These are phyloP conservation scores for Agapostemon virescens DNA, from an alignment of 2,888 invertebrate species.

Conservation along the genomic window DNA sequence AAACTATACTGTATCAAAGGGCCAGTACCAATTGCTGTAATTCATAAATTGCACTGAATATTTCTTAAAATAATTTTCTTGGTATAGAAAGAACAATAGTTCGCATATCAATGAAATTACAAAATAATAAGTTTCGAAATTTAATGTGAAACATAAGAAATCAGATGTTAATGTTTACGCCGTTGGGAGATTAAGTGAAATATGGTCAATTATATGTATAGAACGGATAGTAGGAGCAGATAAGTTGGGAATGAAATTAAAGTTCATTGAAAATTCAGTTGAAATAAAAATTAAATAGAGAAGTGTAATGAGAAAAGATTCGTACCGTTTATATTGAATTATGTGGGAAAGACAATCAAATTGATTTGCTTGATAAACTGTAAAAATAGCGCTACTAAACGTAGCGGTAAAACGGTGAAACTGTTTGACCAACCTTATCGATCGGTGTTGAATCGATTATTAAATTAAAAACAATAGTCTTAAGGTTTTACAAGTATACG, in stretches of 20 bases:
- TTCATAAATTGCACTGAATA: background rate
- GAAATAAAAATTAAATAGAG: background rate
- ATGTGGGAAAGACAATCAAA: background rate
- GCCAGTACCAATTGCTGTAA: too few species aligned
- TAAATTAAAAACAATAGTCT: background rate
- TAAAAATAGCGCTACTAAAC: background rate
- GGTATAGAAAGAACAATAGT: background rate
- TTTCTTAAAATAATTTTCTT: background rate
- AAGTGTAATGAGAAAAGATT: background rate
- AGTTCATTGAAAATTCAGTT: background rate
- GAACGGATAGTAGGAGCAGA: background rate
- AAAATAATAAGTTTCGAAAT: background rate
- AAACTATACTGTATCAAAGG: too few species aligned
- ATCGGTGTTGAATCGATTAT: background rate
- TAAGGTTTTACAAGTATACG: slow-evolving; percentile 20
- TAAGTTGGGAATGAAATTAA: background rate
- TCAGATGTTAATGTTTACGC: background rate
- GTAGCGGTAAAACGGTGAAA: background rate
- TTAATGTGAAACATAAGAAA: background rate
- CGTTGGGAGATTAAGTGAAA: background rate
- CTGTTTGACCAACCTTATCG: background rate
- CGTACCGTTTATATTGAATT: background rate
- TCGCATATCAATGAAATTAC: background rate
- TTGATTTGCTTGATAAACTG: background rate
- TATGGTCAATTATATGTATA: background rate